Base-by-base conservation (phyloP, 2,797 vertebrate genomes). In the Calcarius lapponicus region DNA sequence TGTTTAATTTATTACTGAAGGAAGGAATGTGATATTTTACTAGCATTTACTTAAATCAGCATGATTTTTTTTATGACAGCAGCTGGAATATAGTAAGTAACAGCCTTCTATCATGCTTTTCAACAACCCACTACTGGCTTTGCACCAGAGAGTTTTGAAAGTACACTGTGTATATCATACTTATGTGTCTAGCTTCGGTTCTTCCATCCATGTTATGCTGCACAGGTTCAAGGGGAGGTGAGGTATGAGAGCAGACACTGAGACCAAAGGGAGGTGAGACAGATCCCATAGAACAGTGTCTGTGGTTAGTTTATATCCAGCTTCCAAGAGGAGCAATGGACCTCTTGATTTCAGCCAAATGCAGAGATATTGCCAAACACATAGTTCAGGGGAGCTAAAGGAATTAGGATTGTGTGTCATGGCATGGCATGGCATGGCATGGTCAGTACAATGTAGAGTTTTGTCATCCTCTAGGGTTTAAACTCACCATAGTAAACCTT, bases 11-110 rank as follows among this genome's bases (percentile, higher is more conserved):
- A 86, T 96, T 86, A 48, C 73, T 79, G 29, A 81, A 56, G 58
- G 83, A 94, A 93, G 58, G 90, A 95, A 95, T 81, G 76, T 84
- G 92, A 70, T 88, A 48, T 95, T 97, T 95, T 95, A 92, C 48
- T 88, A 88, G 58, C 26, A 72, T 96, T 95, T 93, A 66, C 80
- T 84, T 83, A 69, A 71, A 72, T 50, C 34, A 81, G 17, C 31
- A 47, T 58, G 45, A 7, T 42, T 70, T 78, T 95, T 92, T 96
- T 79, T 9, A 83, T 65, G 43, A 38, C 85, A 95, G 74, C 87
- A 95, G 75, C 90, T 93, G 85, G 57, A 91, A 74, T 88, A 86
- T 80, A 65, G 85, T 47, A 75, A 92, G 73, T 67, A 92, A 80
- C 85, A 90, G 47, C 80, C 10, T 83, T 91, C 69, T 72, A 72